A percentile compares a stretch with the other conserved stretches of the same genome.
Conservation (phyloP, 2,113 vertebrate species). For the Natator depressus region DNA sequence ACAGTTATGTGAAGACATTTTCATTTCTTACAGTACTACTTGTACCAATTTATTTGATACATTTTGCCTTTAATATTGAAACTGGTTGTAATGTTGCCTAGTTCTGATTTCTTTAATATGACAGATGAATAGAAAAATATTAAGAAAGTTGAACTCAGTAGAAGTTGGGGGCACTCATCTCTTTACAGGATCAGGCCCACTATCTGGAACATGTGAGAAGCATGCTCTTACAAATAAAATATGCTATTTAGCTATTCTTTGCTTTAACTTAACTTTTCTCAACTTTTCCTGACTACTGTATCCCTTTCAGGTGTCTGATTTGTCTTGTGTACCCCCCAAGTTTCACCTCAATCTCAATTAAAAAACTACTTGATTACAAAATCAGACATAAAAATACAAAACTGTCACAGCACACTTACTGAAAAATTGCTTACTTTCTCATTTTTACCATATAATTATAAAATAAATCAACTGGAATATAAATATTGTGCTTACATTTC, state of each 20-base stretch:
- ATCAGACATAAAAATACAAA: no score
- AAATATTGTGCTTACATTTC: no score
- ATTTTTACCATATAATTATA: no score
- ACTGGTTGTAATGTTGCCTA: not conserved
- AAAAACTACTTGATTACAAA: no score
- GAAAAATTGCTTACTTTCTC: no score
- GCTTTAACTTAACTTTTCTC: not conserved
- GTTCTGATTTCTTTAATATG: not conserved
- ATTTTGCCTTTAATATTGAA: not conserved
- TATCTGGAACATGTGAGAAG: no score
- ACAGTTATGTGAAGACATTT: not conserved
- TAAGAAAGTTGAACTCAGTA: rapidly evolving
- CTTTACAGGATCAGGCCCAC: not conserved
- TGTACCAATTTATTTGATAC: not conserved
- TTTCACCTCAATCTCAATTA: no score
- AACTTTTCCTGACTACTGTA: no score
- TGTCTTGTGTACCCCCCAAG: no score
- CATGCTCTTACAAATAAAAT: not conserved
- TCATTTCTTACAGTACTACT: not conserved
- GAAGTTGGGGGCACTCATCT: not conserved
- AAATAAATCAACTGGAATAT: no score
- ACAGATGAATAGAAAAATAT: not conserved
- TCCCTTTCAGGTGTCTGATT: no score
- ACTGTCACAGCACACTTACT: no score
- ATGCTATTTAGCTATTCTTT: not conserved